Conservation (phyloP, 23 tunicate species). For the Clavelina lepadiformis region DNA sequence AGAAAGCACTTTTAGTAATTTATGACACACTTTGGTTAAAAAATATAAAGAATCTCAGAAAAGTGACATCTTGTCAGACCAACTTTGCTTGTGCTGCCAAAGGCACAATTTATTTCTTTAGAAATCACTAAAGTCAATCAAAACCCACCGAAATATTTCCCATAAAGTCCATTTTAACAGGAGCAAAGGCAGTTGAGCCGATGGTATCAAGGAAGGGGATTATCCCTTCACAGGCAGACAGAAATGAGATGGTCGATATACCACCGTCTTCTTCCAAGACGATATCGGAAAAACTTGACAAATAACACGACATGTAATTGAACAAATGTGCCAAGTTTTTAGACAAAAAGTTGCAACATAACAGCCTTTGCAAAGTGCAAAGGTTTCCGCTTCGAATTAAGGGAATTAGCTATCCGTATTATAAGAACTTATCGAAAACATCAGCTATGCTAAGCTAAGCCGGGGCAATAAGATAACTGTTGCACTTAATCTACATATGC, state of each 20-base stretch:
- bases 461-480: no score
- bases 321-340: background rate
- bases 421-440: no score
- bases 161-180: constrained; percentile 86
- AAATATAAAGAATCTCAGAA: no score
- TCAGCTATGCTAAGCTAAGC: no score
- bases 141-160: constrained; percentile 78
- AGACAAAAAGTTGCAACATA: background rate
- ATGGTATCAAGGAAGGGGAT: constrained; percentile 87
- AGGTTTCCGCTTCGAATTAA: no score
- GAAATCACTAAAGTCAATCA: background rate
- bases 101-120: background rate
- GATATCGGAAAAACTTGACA: constrained; percentile 78
- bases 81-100: no score
- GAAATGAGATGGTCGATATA: constrained; percentile 61
- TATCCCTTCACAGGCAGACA: constrained; percentile 81
- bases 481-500: no score
- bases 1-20: no score
- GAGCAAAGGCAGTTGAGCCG: constrained; percentile 97
- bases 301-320: no score
- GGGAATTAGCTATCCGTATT: background rate
- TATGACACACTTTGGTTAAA: no score
- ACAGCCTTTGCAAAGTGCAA: background rate
- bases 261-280: constrained; percentile 74
- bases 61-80: no score